Conservation (phyloP, 2,888 invertebrate genomes). For the Drosophila mercatorum region DNA sequence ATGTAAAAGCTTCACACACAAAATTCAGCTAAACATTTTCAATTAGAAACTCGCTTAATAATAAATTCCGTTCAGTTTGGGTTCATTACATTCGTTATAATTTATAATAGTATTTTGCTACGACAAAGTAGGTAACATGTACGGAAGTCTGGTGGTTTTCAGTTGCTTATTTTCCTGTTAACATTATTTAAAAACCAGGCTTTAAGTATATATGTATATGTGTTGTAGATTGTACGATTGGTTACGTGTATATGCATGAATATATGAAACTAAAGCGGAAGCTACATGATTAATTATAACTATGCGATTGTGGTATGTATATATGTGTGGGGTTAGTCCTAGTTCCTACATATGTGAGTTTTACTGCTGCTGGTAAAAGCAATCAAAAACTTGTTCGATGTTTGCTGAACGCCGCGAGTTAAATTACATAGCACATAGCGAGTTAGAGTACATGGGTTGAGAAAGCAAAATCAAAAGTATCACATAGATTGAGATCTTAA, state of each 20-base stretch:
- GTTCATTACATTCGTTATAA: conserved; percentile 18
- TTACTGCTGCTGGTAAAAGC: conserved; percentile 51
- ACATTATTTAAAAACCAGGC: conserved; percentile 48
- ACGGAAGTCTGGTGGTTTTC: conserved; percentile 78
- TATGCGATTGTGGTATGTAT: conserved; percentile 40
- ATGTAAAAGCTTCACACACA: conserved; percentile 53
- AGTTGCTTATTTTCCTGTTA: conserved; percentile 62
- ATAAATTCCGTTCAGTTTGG: conserved; percentile 62
- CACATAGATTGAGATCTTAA: conserved; percentile 80
- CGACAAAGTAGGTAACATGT: conserved; percentile 72
- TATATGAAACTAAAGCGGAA: conserved; percentile 64
- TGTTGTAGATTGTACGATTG: conserved; percentile 30
- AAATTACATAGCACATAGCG: conserved; percentile 57
- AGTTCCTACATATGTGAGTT: conserved; percentile 29
- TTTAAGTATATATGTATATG: conserved; percentile 41
- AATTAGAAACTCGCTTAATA: conserved; percentile 55
- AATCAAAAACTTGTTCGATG: conserved; percentile 73
- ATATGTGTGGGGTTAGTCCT: conserved; percentile 17
- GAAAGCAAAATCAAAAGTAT: conserved; percentile 57
- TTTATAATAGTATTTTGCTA: conserved; percentile 40
- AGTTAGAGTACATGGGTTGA: conserved; percentile 39
- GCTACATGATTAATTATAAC: conserved; percentile 57
- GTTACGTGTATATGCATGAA: conserved; percentile 17
- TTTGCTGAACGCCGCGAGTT: conserved; percentile 57
- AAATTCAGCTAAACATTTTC: conserved; percentile 57